These are phyloP conservation scores for Lucilia cuprina DNA, from an alignment of 1,140 invertebrate genomes.

Conservation along the genomic window DNA sequence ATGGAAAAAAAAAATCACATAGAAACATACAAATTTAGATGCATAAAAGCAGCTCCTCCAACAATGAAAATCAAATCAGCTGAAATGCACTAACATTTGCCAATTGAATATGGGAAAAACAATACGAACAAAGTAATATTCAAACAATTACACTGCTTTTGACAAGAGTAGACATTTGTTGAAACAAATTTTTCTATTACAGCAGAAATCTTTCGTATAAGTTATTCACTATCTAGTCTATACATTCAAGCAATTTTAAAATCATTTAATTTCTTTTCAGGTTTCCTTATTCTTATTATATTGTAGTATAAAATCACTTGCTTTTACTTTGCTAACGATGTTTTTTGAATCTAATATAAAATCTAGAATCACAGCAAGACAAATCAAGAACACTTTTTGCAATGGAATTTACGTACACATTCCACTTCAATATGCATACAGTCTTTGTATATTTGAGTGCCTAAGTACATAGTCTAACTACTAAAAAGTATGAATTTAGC, in stretches of 20 bases:
- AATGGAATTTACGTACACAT: too few species aligned
- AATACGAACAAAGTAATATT: neutral
- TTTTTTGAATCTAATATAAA: neutral
- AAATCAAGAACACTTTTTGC: neutral
- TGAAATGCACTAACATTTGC: neutral
- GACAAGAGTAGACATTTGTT: neutral
- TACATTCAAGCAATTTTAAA: too few species aligned
- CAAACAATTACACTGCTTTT: neutral
- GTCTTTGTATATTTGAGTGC: too few species aligned
- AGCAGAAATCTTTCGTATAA: too few species aligned
- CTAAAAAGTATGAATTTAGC: too few species aligned
- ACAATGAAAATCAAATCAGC: neutral
- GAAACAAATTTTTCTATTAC: too few species aligned
- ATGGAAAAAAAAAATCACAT: too few species aligned
- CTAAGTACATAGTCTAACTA: too few species aligned
- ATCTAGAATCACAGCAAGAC: neutral
- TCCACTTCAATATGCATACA: too few species aligned
- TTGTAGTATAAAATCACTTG: neutral
- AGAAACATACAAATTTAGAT: too few species aligned
- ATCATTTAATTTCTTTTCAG: neutral
- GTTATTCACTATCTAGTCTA: too few species aligned
- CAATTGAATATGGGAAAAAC: neutral
- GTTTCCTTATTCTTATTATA: neutral
- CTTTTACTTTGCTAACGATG: neutral
- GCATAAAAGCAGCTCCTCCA: neutral